phyloP scores from a whole-genome alignment of 2,888 invertebrate species.

The Smittia aterrima region DNA sequence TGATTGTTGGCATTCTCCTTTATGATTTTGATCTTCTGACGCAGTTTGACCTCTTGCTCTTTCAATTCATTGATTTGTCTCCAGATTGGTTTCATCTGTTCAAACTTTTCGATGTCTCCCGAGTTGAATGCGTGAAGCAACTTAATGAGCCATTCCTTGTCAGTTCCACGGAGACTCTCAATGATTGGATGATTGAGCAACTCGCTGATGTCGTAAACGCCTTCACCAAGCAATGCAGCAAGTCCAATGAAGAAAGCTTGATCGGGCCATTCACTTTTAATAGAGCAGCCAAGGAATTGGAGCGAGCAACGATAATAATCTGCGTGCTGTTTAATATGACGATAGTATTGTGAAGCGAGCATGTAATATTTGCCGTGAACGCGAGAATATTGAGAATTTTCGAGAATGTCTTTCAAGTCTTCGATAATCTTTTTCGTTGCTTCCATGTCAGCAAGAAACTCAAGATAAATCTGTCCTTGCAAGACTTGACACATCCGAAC shows the following conservation, averaged over 20 bases:
- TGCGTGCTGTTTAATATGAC: conserved; percentile 78
- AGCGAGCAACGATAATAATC: conserved; percentile 94
- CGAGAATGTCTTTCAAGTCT: conserved; percentile 78
- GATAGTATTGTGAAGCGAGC: conserved; percentile 87
- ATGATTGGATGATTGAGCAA: conserved; percentile 94
- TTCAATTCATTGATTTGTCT: conserved; percentile 77
- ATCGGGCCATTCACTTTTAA: conserved; percentile 66
- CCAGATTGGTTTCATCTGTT: conserved; percentile 72
- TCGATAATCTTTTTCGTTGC: conserved; percentile 82
- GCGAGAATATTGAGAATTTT: conserved; percentile 85
- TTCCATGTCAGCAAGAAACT: conserved; percentile 74
- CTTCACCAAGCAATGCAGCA: conserved; percentile 91
- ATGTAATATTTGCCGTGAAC: conserved; percentile 94
- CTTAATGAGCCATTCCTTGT: conserved; percentile 84
- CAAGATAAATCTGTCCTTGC: conserved; percentile 75
- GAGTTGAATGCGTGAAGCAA: conserved; percentile 82
- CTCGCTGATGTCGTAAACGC: conserved; percentile 96
- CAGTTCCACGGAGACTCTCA: conserved; percentile 74
- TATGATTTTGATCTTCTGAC: conserved; percentile 95
- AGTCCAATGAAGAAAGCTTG: conserved; percentile 89
- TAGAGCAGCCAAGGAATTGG: conserved; percentile 73
- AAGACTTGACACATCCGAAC: conserved; percentile 83
- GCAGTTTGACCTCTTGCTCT: conserved; percentile 74
- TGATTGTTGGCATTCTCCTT: conserved; percentile 82
- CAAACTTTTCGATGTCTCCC: conserved; percentile 76